These are phyloP conservation scores for Bombycilla garrulus DNA, from an alignment of 2,113 vertebrate genomes.

Conservation along the genomic window DNA sequence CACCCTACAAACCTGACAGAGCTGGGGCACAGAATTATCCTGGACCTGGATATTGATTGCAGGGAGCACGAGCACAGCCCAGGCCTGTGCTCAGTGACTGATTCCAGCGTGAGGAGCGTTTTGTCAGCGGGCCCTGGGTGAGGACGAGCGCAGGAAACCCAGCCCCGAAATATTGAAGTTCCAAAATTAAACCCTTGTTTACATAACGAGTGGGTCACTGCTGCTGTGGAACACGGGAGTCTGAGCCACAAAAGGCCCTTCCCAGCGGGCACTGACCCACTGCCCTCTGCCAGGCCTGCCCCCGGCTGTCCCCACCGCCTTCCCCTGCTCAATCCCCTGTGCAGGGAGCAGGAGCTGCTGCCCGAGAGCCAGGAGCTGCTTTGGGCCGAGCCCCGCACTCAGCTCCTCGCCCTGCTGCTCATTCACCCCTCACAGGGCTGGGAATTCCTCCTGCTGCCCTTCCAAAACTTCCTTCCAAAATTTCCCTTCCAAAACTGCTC, in stretches of 20 bases:
- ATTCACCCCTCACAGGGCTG: accelerated
- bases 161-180: neutral
- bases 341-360: neutral
- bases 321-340: accelerated
- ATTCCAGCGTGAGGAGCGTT: accelerated
- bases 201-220: neutral
- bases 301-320: accelerated
- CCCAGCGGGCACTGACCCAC: neutral
- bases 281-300: neutral
- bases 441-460: neutral
- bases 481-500: neutral
- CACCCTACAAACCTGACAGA: accelerated
- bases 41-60: accelerated
- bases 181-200: conserved; percentile 37
- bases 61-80: accelerated
- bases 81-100: accelerated
- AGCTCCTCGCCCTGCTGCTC: neutral
- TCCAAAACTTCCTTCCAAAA: neutral
- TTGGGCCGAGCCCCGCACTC: neutral
- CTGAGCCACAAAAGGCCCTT: neutral
- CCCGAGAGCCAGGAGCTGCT: neutral
- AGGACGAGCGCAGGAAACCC: neutral
- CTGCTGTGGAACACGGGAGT: neutral
- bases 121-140: neutral
- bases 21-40: neutral